phyloP scores from a whole-genome alignment of 92 coral and sea anemone genomes.

The Porites rus region DNA sequence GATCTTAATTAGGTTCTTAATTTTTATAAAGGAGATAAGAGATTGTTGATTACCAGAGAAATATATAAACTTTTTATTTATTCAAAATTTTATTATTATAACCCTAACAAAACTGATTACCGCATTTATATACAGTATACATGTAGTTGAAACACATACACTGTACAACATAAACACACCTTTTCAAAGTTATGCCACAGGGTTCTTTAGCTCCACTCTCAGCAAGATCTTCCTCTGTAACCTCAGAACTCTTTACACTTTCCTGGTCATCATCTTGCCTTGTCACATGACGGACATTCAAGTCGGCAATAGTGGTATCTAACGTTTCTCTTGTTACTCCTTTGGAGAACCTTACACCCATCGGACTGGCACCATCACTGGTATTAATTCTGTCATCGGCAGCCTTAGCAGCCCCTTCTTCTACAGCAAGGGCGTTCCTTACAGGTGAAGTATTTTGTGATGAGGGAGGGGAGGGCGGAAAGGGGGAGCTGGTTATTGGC shows the following conservation, averaged over 20 bases:
- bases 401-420: slow-evolving; percentile 5
- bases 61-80: no score
- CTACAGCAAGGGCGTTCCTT: slow-evolving; percentile 33
- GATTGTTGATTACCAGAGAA: no score
- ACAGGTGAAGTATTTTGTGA: slow-evolving; percentile 37
- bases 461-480: slow-evolving; percentile 61
- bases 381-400: slow-evolving; percentile 48
- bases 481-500: slow-evolving; percentile 45
- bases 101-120: no score
- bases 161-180: slow-evolving; percentile 46
- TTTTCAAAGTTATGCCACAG: slow-evolving; percentile 64
- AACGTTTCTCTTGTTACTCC: slow-evolving; percentile 11
- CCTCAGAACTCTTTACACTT: slow-evolving; percentile 15
- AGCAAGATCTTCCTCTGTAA: slow-evolving; percentile 19
- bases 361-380: slow-evolving; percentile 57
- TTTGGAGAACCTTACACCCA: slow-evolving; percentile 84
- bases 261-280: slow-evolving; percentile 8
- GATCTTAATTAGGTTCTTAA: no score
- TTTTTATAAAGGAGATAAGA: no score
- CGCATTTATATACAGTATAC: no score
- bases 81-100: no score
- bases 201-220: slow-evolving; percentile 48
- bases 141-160: not conserved
- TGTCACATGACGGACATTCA: slow-evolving; percentile 55
- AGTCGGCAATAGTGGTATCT: slow-evolving; percentile 70